Base-by-base conservation (phyloP, 1,140 invertebrate genomes). In the Varroa destructor region DNA sequence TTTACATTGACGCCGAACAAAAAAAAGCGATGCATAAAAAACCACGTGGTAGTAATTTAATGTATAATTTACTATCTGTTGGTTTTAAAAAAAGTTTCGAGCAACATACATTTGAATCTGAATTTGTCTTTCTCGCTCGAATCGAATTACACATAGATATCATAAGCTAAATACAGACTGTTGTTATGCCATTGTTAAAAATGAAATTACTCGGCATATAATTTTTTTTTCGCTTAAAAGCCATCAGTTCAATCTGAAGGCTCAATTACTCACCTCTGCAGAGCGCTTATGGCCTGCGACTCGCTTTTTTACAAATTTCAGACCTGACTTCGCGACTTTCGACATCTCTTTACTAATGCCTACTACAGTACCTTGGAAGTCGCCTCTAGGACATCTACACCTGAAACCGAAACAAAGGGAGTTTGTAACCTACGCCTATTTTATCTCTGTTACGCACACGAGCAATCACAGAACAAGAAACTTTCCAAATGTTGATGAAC, bases 241-340 rank as follows among this genome's bases (percentile, higher is more conserved):
- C 2, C 3, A 36, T n/a, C 61, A 14, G 40, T 25, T 12, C 4
- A n/a, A 67, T 25, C 61, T 40, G 8, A 43, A 43, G 12, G 40
- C 46, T 14, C 1, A 12, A 67, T 12, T 10, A 40, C 61, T 67
- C 40, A 67, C 61, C 61, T 67, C 61, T 12, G 61, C 61, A 40
- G 61, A 67, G 61, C 61, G 61, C 61, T 67, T 67, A 67, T 67
- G 61, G 14, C 61, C 61, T 36, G 61, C 61, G 14, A 67, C 61
- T 67, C 61, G 40, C 61, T 67, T 67, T 40, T 67, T 67, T 2
- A 67, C 61, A 40, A 67, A 67, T 46, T 67, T 67, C 14, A 67
- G 37, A 14, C 61, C 61, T 14, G 40, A 43, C 46, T 67, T 67
- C 46, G 61, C 61, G 40, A 67, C 61, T 46, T 67, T 67, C 40